phyloP scores from a whole-genome alignment of 2,797 vertebrate genomes.

The Neostethus bicornis region DNA sequence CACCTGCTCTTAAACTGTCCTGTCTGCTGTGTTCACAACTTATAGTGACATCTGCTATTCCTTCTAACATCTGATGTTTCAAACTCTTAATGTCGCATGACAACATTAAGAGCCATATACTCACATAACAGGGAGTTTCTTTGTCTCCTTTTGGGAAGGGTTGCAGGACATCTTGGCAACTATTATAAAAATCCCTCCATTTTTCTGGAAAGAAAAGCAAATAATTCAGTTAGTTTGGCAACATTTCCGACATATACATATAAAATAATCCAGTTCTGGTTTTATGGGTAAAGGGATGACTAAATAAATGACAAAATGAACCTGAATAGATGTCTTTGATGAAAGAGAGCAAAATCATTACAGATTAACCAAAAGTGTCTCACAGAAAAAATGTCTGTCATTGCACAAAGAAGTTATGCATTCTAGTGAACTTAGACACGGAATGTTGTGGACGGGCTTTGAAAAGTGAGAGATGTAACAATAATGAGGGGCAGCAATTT shows the following conservation, averaged over 20 bases:
- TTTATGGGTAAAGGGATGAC: neutral
- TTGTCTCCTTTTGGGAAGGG: constrained; percentile 93
- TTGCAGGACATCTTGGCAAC: constrained; percentile 93
- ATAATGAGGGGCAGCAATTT: constrained; percentile 11
- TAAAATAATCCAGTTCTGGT: constrained; percentile 8
- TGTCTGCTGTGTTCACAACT: neutral
- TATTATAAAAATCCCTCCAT: constrained; percentile 92
- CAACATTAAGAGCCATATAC: constrained; percentile 57
- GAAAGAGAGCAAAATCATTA: neutral
- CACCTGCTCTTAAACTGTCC: too few species aligned
- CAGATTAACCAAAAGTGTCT: neutral
- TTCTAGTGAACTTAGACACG: neutral
- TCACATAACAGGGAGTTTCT: constrained; percentile 95
- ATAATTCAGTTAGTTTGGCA: constrained; percentile 10
- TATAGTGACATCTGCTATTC: neutral
- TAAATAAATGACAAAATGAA: constrained; percentile 29
- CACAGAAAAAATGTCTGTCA: neutral
- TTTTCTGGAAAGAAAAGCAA: constrained; percentile 82
- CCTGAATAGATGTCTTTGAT: neutral
- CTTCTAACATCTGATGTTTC: neutral
- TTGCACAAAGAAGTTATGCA: neutral
- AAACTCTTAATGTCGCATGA: too few species aligned
- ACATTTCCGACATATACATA: constrained; percentile 12
- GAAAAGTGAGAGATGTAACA: neutral
- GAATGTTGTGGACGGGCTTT: neutral